phyloP scores from a whole-genome alignment of 2,113 vertebrate species.

The Peromyscus leucopus region DNA sequence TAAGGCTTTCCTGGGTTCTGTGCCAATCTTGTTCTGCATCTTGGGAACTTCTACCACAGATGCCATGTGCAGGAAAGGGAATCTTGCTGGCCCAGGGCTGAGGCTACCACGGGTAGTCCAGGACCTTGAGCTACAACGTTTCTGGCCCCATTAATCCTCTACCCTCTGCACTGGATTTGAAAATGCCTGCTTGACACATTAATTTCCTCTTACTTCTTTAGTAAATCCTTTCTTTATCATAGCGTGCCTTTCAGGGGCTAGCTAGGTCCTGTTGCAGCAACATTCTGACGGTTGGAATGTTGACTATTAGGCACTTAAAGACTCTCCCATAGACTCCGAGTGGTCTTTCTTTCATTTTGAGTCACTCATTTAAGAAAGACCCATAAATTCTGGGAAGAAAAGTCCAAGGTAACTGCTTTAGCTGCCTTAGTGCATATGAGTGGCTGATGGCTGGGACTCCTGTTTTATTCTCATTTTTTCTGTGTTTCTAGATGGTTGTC shows the following conservation, averaged over 20 bases:
- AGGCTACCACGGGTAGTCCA: not conserved
- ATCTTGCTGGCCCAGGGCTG: not conserved
- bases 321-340: not conserved
- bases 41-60: not conserved
- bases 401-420: not conserved
- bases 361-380: not conserved
- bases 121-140: accelerated
- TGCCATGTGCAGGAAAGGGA: not conserved
- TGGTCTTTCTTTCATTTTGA: not conserved
- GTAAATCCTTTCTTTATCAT: accelerated
- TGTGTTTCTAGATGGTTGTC: not conserved
- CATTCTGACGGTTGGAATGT: not conserved
- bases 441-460: not conserved
- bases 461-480: not conserved
- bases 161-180: not conserved
- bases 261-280: accelerated
- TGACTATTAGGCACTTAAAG: not conserved
- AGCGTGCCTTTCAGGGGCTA: not conserved
- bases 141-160: not conserved
- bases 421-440: not conserved
- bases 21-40: not conserved
- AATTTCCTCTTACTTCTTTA: not conserved
- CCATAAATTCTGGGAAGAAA: not conserved
- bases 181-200: not conserved
- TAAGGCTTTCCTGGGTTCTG: not conserved